Base-by-base conservation (phyloP, 2,113 vertebrate species). In the Catagonus wagneri region DNA sequence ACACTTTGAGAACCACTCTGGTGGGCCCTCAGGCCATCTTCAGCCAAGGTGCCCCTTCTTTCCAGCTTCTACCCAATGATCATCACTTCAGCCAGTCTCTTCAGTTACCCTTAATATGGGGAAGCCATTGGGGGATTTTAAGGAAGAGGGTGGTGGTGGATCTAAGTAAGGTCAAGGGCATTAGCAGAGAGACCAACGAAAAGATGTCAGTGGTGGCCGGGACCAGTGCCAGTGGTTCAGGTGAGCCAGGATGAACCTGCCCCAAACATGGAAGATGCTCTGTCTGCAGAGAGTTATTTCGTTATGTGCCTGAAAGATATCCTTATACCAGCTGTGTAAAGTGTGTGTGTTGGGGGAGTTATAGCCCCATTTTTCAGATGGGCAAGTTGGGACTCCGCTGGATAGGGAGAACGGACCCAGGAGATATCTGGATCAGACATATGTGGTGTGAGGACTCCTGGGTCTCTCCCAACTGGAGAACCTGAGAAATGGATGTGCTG, bases 171-270 rank as follows among this genome's bases (percentile, higher is more conserved):
- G n/a, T 22, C 19, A 50, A 78, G 69, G 12, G 52, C 34, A 79
- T 63, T 78, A 23, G 32, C 71, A 75, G 32, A 10, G 52, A 52
- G 27, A 36, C 68, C 56, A 12, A 44, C 2, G 27, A 39, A 52
- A 23, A 72, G 56, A 14, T 2, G 39, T 22, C 0, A 3, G 7
- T 32, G 22, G 39, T 68, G 78, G 50, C 39, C 65, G 0, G 13
- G 61, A 29, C n/a, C 83, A 25, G 44, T 56, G 7, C 0, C 6
- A 13, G 56, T 23, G 65, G 65, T 56, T 58, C 50, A 32, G 44
- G n/a, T 7, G 25, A 39, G 9, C 27, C 29, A 10, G 60, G 78
- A 9, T 14, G 63, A 90, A 22, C 29, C 13, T n/a, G 39, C 34
- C 39, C 54, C 1, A 1, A 2, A 60, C 29, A 1, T 36, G 32